phyloP scores from a whole-genome alignment of 1,140 invertebrate species.

The Calosoma granatense region DNA sequence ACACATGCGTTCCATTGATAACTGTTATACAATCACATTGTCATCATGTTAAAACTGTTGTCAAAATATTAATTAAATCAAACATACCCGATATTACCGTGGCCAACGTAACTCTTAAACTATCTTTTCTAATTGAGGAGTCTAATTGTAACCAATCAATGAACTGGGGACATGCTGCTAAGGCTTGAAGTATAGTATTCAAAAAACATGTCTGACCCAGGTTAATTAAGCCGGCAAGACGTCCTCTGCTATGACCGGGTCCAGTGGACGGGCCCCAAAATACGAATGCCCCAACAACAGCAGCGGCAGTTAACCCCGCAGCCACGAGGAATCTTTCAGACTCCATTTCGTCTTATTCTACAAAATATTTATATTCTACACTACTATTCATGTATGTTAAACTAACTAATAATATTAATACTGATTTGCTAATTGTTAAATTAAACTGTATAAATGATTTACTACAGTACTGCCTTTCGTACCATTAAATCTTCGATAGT shows the following conservation, averaged over 20 bases:
- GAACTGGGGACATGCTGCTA: slow-evolving; percentile 72
- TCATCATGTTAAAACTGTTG: too few species aligned
- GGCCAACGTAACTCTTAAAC: slow-evolving; percentile 26
- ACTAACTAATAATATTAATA: too few species aligned
- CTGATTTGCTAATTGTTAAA: too few species aligned
- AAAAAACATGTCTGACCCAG: slow-evolving; percentile 80
- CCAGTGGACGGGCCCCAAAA: slow-evolving; percentile 62
- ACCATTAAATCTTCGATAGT: too few species aligned
- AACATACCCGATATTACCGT: slow-evolving; percentile 32
- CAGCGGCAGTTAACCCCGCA: slow-evolving; percentile 60
- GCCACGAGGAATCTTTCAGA: slow-evolving; percentile 56
- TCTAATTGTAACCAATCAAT: slow-evolving; percentile 67
- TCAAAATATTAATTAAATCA: neutral
- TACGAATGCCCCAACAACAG: slow-evolving; percentile 66
- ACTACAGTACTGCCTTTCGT: too few species aligned
- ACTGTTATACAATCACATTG: slow-evolving; percentile 36
- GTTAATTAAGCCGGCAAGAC: slow-evolving; percentile 71
- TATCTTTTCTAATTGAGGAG: slow-evolving; percentile 25
- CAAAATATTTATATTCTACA: too few species aligned
- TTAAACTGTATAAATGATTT: too few species aligned
- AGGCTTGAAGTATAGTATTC: slow-evolving; percentile 73
- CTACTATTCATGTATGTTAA: too few species aligned
- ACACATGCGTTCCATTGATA: slow-evolving; percentile 65
- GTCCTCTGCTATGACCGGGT: slow-evolving; percentile 48
- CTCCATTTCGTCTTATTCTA: slow-evolving; percentile 45